A percentile compares a stretch with the other conserved stretches of the same genome.
These are phyloP conservation scores for Tupaia tana DNA, from an alignment of 2,113 vertebrate genomes.

Conservation along the genomic window DNA sequence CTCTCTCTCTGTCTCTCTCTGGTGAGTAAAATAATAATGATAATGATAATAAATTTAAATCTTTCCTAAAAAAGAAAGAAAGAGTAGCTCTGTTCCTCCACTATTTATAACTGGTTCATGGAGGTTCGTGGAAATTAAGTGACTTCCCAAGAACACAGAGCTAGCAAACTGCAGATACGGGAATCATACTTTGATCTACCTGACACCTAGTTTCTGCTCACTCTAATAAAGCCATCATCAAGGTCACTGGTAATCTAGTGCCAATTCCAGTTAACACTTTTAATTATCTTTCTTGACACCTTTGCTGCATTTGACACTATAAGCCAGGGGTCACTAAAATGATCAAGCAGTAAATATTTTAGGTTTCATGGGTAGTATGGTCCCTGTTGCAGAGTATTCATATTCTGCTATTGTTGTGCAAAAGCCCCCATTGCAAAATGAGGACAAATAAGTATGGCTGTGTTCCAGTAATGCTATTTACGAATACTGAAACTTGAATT, in stretches of 20 bases:
- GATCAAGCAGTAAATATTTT: not conserved
- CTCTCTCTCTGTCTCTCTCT: too few species aligned
- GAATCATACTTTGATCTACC: not conserved
- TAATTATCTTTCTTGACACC: not conserved
- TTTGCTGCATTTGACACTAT: not conserved
- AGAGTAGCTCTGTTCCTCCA: not conserved
- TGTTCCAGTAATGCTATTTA: not conserved
- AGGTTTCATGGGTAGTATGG: not conserved
- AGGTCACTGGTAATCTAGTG: not conserved
- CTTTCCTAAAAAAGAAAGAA: too few species aligned
- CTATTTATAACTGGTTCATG: not conserved
- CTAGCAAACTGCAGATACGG: not conserved
- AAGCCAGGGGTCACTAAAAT: not conserved
- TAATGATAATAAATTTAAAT: too few species aligned
- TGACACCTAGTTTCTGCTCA: not conserved
- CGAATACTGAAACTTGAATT: not conserved
- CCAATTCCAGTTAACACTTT: not conserved
- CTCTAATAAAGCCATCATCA: not conserved
- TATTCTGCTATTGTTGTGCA: not conserved
- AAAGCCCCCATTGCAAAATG: not conserved
- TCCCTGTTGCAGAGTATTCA: not conserved
- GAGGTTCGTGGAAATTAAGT: not conserved
- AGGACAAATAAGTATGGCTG: not conserved
- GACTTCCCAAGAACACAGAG: not conserved
- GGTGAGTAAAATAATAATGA: too few species aligned